Evolutionary conservation across 1,140 invertebrate species (phyloP), one percentile per base, ranked within the genome.

Genomic region (Micrasema minimum): DNA sequence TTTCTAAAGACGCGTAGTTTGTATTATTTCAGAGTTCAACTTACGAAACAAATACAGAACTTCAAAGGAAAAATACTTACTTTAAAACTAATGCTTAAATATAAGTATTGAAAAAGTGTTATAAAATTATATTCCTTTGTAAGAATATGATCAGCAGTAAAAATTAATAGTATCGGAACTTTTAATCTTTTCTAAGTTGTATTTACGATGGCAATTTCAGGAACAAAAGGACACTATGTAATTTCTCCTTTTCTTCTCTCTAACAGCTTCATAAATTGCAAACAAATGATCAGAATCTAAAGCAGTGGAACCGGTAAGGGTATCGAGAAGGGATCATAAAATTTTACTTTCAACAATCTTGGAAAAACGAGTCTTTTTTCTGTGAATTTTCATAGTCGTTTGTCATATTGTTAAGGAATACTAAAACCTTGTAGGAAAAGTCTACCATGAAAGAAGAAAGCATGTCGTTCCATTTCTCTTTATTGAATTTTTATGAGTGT

Each of bases 171-270:
- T 20, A 53, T 53, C 20, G 55, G 55, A 59, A 59, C 37, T 38
- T 38, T 59, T 59, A 59, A 59, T 59, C 55, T 38, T 38, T 41
- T 22, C 55, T 22, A 59, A 38, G 55, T 20, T 59, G 14, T 31
- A 41, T 59, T 38, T 37, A 38, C 55, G 35, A 59, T 26, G 55
- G 35, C 7, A 53, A 20, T 53, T 53, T 53, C 50, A n/a, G 50
- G 18, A 53, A 59, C 55, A 59, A 59, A 59, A 59, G 31, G 35
- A 59, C 55, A 38, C 35, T 59, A 38, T 59, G 31, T 59, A 59
- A 59, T 59, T 38, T 22, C 55, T 38, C 35, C 31, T 14, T 59
- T 38, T 38, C 55, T 59, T 59, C 35, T 38, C 16, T 38, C 14
- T 11, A 38, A 59, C 37, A 59, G 55, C 31, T 59, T 38, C 55